These are phyloP conservation scores for Plagiodera versicolora DNA, from an alignment of 2,888 invertebrate genomes.

Conservation along the genomic window DNA sequence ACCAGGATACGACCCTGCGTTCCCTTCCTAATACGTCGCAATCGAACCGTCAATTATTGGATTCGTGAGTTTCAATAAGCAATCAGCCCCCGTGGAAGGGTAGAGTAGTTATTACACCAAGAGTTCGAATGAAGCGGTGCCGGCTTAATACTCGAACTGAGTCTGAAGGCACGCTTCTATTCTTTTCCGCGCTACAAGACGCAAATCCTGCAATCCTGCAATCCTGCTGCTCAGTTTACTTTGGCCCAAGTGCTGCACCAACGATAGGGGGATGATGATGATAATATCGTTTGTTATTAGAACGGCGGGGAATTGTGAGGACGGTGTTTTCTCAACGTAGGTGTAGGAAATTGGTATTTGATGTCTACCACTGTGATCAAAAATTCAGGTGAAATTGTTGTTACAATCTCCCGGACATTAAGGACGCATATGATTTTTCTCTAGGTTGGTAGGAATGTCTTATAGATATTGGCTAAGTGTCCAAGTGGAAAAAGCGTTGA, in stretches of 20 bases:
- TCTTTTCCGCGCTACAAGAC: background rate
- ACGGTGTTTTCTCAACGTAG: too few species aligned
- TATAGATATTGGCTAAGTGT: too few species aligned
- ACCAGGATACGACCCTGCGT: background rate
- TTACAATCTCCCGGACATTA: too few species aligned
- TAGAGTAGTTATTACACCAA: background rate
- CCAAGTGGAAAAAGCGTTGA: too few species aligned
- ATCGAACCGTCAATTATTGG: constrained; percentile 16
- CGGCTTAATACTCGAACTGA: background rate
- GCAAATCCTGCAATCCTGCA: background rate
- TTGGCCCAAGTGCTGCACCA: background rate
- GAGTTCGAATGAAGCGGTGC: background rate
- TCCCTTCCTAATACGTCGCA: background rate
- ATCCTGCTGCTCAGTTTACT: background rate
- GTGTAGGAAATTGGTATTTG: too few species aligned
- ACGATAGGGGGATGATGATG: background rate
- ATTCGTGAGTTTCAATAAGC: constrained; percentile 19
- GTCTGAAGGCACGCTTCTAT: background rate
- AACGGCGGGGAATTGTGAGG: too few species aligned
- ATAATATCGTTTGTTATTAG: background rate
- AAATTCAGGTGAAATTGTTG: too few species aligned
- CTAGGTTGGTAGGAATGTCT: too few species aligned
- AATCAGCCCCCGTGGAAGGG: background rate
- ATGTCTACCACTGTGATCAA: too few species aligned
- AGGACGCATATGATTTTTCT: too few species aligned